These are phyloP conservation scores for Microctonus aethiopoides DNA, from an alignment of 2,888 invertebrate genomes.

Conservation along the genomic window DNA sequence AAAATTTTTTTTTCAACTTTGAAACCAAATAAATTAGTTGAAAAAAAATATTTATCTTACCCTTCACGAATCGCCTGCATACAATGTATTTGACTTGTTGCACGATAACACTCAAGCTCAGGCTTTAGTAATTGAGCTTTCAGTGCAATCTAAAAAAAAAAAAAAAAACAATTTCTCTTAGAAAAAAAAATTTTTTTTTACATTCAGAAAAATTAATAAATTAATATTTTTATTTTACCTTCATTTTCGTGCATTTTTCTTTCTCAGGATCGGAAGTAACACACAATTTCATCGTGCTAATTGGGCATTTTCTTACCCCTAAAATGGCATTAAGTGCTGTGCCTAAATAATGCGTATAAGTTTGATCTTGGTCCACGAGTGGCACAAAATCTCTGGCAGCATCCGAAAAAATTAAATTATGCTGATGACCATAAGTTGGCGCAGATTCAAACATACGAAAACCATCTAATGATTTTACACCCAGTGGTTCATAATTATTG, in stretches of 20 bases:
- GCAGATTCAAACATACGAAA: constrained; percentile 82
- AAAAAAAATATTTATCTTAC: constrained; percentile 61
- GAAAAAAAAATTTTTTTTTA: constrained; percentile 79
- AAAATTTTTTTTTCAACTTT: background rate
- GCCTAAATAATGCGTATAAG: constrained; percentile 79
- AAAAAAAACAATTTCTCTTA: no score
- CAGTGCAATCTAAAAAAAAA: constrained; percentile 76
- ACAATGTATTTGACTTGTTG: constrained; percentile 86
- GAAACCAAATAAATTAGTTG: no score
- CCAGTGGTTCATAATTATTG: constrained; percentile 43
- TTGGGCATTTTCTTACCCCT: constrained; percentile 84
- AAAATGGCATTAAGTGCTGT: constrained; percentile 77
- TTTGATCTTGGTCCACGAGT: constrained; percentile 80
- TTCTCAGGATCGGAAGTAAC: constrained; percentile 91
- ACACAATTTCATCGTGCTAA: constrained; percentile 86
- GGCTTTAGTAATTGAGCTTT: constrained; percentile 89
- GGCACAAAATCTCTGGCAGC: constrained; percentile 75
- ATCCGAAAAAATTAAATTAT: constrained; percentile 86
- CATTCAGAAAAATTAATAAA: background rate
- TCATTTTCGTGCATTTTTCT: constrained; percentile 92
- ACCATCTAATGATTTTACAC: constrained; percentile 70
- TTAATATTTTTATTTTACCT: constrained; percentile 69
- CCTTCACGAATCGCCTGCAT: constrained; percentile 76
- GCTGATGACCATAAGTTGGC: constrained; percentile 74
- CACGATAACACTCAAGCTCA: constrained; percentile 83